Percentiles rank a stretch among this genome's conserved stretches.
Evolutionary conservation across 2,797 vertebrate species (phyloP).

Genomic region (Arnoldichthys spilopterus): DNA sequence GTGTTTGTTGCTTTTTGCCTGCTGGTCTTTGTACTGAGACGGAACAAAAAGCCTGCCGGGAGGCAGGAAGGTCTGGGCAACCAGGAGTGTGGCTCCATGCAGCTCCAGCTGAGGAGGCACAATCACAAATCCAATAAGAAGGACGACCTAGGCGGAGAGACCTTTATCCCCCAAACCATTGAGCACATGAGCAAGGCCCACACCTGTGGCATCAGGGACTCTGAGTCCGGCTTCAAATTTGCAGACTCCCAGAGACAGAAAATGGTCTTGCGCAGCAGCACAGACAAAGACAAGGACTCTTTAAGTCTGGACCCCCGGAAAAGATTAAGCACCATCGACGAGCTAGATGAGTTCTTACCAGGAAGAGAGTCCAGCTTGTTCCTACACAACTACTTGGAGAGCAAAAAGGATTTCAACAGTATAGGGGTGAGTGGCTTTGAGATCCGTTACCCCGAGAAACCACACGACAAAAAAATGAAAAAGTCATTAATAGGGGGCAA

Average conservation of each 20-base stretch:
- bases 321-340: slow-evolving; percentile 97
- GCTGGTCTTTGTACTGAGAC: slow-evolving; percentile 92
- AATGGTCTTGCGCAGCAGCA: slow-evolving; percentile 86
- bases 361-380: slow-evolving; percentile 94
- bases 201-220: slow-evolving; percentile 92
- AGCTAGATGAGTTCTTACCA: slow-evolving; percentile 95
- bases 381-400: slow-evolving; percentile 95
- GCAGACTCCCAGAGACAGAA: slow-evolving; percentile 92
- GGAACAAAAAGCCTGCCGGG: slow-evolving; percentile 92
- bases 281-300: slow-evolving; percentile 92
- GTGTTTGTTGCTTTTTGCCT: slow-evolving; percentile 99
- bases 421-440: slow-evolving; percentile 98
- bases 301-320: slow-evolving; percentile 90
- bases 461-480: slow-evolving; percentile 93
- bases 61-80: slow-evolving; percentile 92
- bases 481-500: slow-evolving; percentile 97
- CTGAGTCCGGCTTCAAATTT: slow-evolving; percentile 89
- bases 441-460: slow-evolving; percentile 96
- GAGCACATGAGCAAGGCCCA: slow-evolving; percentile 98
- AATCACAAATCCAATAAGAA: slow-evolving; percentile 91
- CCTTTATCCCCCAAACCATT: slow-evolving; percentile 98
- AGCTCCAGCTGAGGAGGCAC: slow-evolving; percentile 89
- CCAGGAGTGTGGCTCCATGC: slow-evolving; percentile 92
- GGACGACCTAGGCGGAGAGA: slow-evolving; percentile 88
- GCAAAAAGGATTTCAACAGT: slow-evolving; percentile 97